Conservation (phyloP, 2,797 vertebrate genomes). For the Poeciliopsis presidionis region DNA sequence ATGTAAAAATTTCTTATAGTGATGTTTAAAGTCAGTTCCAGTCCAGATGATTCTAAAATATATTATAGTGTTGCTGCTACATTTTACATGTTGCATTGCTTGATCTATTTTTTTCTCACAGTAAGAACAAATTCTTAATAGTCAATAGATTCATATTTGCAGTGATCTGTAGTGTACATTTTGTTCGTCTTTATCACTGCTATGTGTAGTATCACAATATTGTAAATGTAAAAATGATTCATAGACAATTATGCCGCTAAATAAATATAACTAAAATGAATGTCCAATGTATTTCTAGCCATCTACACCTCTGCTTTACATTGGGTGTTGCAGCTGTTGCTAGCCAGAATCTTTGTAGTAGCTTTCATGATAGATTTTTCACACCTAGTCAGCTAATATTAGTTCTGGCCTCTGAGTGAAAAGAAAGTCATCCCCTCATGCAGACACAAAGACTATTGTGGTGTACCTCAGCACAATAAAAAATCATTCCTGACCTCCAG, state of each 20-base stretch:
- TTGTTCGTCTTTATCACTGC: neutral
- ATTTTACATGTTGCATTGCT: neutral
- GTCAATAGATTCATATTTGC: neutral
- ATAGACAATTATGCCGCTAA: neutral
- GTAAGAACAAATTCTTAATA: neutral
- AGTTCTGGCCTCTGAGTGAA: constrained; percentile 13
- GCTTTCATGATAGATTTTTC: neutral
- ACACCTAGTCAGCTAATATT: constrained; percentile 11
- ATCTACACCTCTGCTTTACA: neutral
- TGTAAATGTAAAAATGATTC: neutral
- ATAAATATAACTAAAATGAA: neutral
- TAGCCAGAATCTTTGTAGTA: neutral
- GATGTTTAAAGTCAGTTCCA: neutral
- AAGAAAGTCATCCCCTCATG: neutral
- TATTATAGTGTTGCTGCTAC: neutral
- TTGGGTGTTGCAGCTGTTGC: neutral
- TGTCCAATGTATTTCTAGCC: neutral
- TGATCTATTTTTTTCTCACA: neutral
- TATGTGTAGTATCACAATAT: neutral
- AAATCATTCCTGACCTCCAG: constrained; percentile 85
- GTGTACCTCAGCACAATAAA: neutral
- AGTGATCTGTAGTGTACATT: neutral
- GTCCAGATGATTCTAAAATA: neutral
- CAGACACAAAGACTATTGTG: neutral
- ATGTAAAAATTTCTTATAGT: neutral